Base-by-base conservation (phyloP, 2,888 invertebrate species). In the Oligia strigilis region DNA sequence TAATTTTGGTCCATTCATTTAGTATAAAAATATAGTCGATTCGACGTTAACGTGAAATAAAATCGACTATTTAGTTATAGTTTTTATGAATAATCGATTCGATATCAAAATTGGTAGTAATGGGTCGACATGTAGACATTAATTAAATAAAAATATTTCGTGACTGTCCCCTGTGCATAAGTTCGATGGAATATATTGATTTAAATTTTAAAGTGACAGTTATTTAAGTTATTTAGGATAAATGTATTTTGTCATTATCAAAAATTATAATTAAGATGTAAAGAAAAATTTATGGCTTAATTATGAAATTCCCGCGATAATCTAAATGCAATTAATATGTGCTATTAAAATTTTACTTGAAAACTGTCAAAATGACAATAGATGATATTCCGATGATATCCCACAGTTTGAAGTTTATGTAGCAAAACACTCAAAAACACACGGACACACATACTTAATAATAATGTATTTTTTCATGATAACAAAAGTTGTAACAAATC, bases 41-140 rank as follows among this genome's bases (percentile, higher is more conserved):
- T 66, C 17, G 65, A 46, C 4, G 46, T 55, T 70, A 23, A 40
- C 43, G 60, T 36, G 23, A 36, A 43, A n/a, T 69, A 46, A 60
- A 75, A 72, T 75, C 60, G 43, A 77, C 72, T 76, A 72, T 9
- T 60, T 69, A 2, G 46, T 36, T 46, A n/a, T 29, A 55, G 8
- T 43, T 52, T 70, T 11, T 23, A 81, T 64, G 23, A 70, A 65
- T 67, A 80, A 70, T 81, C 29, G 60, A 67, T 74, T 75, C 62
- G 58, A 64, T 85, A 17, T 62, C 2, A 43, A 69, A 62, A 70
- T 82, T 60, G 72, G 72, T 87, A 84, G 84, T 77, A 49, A 78
- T 83, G 83, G 11, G 55, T 86, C 65, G 82, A 65, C 1, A 86
- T 73, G 66, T 77, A 58, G 49, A 81, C 64, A 81, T 85, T 72